A percentile compares a stretch with the other conserved stretches of the same genome.
Evolutionary conservation across 2,113 vertebrate species (phyloP).

Genomic region (Garra rufa): DNA sequence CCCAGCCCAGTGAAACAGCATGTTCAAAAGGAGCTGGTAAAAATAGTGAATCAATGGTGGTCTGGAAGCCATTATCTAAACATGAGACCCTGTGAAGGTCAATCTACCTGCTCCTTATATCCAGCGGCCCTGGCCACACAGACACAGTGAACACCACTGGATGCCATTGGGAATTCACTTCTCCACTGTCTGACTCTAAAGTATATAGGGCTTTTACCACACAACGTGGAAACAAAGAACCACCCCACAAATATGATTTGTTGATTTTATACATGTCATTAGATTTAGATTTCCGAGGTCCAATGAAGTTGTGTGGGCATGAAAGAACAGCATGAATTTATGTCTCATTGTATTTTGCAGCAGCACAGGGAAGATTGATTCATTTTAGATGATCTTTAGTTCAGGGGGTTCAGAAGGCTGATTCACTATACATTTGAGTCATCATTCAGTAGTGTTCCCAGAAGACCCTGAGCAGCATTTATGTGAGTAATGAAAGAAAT

Average conservation of each 20-base stretch:
- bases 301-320: too few relatives aligned
- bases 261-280: not conserved
- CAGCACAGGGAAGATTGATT: not conserved
- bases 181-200: too few relatives aligned
- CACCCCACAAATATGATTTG: too few relatives aligned
- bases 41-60: slow-evolving; percentile 22
- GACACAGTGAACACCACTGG: too few relatives aligned
- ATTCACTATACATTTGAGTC: not conserved
- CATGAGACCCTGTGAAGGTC: slow-evolving; percentile 26
- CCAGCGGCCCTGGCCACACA: not conserved
- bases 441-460: not conserved
- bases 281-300: not conserved
- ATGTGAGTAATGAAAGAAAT: not conserved
- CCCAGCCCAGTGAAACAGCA: slow-evolving; percentile 36
- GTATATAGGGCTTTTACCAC: too few relatives aligned
- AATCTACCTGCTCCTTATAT: not conserved
- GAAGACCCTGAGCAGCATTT: not conserved
- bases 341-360: not conserved
- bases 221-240: too few relatives aligned
- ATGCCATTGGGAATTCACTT: too few relatives aligned
- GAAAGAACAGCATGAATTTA: too few relatives aligned
- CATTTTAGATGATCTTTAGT: not conserved
- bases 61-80: slow-evolving; percentile 3
- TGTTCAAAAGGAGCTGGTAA: not conserved
- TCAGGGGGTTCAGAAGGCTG: not conserved